A percentile compares a stretch with the other conserved stretches of the same genome.
These are phyloP conservation scores for Acropternis orthonyx DNA, from an alignment of 2,797 vertebrate species.

Conservation along the genomic window DNA sequence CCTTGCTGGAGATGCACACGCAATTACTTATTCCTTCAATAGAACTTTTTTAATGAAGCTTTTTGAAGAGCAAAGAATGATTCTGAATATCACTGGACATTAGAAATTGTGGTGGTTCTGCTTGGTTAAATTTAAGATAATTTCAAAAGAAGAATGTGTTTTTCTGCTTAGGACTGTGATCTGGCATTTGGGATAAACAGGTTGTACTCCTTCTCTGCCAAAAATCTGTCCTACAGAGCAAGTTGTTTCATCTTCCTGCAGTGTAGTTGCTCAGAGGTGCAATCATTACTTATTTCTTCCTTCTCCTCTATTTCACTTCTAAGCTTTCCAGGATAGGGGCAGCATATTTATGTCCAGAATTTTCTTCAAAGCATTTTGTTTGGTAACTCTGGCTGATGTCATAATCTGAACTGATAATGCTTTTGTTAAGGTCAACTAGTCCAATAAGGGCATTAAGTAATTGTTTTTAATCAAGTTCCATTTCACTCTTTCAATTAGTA, in stretches of 20 bases:
- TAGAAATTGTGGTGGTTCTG: background rate
- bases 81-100: background rate
- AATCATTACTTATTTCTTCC: background rate
- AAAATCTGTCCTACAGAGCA: background rate
- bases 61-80: background rate
- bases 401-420: background rate
- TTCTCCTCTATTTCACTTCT: background rate
- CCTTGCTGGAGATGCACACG: fast-evolving
- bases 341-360: background rate
- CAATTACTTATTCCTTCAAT: background rate
- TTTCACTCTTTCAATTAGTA: background rate
- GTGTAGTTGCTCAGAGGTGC: background rate
- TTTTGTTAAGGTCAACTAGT: background rate
- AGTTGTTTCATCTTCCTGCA: background rate
- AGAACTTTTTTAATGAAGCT: background rate
- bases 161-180: background rate
- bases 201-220: background rate
- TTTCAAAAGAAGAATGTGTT: background rate
- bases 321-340: background rate
- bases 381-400: background rate
- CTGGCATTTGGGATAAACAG: background rate
- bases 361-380: background rate
- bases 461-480: background rate
- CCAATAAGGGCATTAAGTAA: background rate
- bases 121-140: background rate